Percentiles rank a stretch among this genome's conserved stretches.
These are phyloP conservation scores for Psittacus erithacus DNA, from an alignment of 2,113 vertebrate genomes.

Conservation along the genomic window DNA sequence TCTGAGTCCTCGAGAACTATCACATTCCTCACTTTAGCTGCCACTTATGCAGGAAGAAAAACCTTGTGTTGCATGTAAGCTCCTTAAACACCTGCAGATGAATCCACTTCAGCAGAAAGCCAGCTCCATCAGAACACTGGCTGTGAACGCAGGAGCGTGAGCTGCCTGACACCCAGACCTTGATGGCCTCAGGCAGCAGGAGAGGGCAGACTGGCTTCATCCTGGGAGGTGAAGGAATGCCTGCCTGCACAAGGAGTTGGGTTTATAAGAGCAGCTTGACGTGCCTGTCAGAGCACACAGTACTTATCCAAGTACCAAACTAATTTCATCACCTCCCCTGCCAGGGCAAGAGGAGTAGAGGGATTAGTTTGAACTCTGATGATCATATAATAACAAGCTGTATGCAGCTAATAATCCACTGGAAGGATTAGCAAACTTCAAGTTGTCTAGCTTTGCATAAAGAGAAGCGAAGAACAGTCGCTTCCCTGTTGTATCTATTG, in stretches of 20 bases:
- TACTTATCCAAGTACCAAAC: not conserved
- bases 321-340: not conserved
- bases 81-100: not conserved
- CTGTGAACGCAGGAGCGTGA: accelerated
- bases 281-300: not conserved
- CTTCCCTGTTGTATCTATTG: not conserved
- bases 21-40: not conserved
- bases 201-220: not conserved
- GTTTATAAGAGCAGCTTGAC: not conserved
- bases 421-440: conserved; percentile 40
- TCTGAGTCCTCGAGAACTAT: not conserved
- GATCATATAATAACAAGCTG: conserved; percentile 40
- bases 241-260: not conserved
- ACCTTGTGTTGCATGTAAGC: not conserved
- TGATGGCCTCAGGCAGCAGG: not conserved
- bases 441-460: conserved; percentile 58
- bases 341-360: not conserved
- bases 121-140: not conserved
- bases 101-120: not conserved
- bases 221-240: not conserved
- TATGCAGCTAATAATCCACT: conserved; percentile 51
- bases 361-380: conserved; percentile 44
- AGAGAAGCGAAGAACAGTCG: conserved; percentile 2
- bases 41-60: not conserved
- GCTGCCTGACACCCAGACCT: not conserved